Conservation (phyloP, 2,113 vertebrate species). For the Oenanthe melanoleuca region DNA sequence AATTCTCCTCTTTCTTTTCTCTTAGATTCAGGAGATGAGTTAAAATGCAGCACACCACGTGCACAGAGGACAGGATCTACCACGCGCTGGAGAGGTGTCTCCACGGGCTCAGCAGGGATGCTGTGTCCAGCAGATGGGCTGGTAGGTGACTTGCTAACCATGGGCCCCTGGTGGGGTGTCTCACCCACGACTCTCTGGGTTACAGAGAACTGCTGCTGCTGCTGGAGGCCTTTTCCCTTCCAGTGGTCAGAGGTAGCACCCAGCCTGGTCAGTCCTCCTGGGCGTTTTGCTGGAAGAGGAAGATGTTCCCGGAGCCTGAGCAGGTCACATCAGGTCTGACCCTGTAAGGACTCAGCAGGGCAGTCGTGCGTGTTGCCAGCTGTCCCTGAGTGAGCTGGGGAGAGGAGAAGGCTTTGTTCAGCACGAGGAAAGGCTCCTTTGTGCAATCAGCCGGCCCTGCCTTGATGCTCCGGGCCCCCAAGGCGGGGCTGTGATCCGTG, state of each 20-base stretch:
- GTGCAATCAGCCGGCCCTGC: not conserved
- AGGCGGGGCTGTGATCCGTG: not conserved
- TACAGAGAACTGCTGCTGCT: not conserved
- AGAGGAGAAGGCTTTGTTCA: not conserved
- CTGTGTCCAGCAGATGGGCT: conserved; percentile 85
- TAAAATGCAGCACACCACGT: conserved; percentile 97
- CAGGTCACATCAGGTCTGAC: not conserved
- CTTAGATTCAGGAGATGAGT: conserved; percentile 77
- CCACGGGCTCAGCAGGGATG: conserved; percentile 83
- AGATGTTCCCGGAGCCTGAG: not conserved
- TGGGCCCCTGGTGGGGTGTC: accelerated
- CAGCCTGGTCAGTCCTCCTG: not conserved
- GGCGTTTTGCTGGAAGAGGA: not conserved
- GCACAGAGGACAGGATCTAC: conserved; percentile 98
- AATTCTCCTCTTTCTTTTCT: not conserved
- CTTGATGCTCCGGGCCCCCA: not conserved
- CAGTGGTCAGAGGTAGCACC: not conserved
- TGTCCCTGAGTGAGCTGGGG: not conserved
- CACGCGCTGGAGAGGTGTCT: conserved; percentile 92
- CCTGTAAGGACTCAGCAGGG: not conserved
- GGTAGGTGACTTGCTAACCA: conserved; percentile 73
- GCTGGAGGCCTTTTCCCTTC: not conserved
- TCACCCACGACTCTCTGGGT: not conserved
- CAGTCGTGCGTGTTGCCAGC: accelerated
- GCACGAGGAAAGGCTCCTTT: not conserved